A percentile compares a stretch with the other conserved stretches of the same genome.
Evolutionary conservation across 2,888 invertebrate genomes (phyloP).

Genomic region (Dichetophora obliterata): DNA sequence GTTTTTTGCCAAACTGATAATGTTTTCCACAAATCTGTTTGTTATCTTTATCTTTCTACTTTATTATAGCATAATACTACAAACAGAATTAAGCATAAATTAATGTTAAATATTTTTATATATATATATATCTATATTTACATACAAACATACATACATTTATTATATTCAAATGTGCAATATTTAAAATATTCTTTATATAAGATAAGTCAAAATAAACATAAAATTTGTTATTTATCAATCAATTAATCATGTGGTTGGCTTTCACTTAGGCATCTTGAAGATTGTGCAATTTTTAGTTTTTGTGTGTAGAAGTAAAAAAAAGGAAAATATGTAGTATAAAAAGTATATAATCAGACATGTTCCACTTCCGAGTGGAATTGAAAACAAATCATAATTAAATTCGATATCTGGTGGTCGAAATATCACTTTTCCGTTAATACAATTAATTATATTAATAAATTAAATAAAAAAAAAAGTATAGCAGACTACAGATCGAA

Average conservation of each 20-base stretch:
- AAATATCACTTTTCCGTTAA: too few species aligned
- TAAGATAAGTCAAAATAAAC: not conserved
- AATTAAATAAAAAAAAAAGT: too few species aligned
- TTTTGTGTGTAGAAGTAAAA: not conserved
- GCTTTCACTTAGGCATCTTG: too few species aligned
- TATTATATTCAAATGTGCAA: constrained; percentile 16
- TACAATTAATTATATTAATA: too few species aligned
- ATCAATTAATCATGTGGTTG: not conserved
- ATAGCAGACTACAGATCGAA: too few species aligned
- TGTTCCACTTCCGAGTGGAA: too few species aligned
- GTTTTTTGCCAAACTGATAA: not conserved
- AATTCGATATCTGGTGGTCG: too few species aligned
- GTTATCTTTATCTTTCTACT: too few species aligned
- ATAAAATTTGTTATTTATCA: not conserved
- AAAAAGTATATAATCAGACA: too few species aligned
- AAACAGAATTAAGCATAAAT: not conserved
- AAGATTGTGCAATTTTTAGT: not conserved
- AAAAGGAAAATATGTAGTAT: too few species aligned
- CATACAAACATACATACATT: not conserved
- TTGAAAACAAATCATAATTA: too few species aligned
- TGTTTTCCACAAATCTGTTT: not conserved
- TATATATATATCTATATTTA: not conserved
- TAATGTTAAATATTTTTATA: not conserved
- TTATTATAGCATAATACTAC: too few species aligned
- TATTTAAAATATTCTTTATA: not conserved